A percentile compares a stretch with the other conserved stretches of the same genome.
These are phyloP conservation scores for Barypeithes pellucidus DNA, from an alignment of 2,888 invertebrate genomes.

Conservation along the genomic window DNA sequence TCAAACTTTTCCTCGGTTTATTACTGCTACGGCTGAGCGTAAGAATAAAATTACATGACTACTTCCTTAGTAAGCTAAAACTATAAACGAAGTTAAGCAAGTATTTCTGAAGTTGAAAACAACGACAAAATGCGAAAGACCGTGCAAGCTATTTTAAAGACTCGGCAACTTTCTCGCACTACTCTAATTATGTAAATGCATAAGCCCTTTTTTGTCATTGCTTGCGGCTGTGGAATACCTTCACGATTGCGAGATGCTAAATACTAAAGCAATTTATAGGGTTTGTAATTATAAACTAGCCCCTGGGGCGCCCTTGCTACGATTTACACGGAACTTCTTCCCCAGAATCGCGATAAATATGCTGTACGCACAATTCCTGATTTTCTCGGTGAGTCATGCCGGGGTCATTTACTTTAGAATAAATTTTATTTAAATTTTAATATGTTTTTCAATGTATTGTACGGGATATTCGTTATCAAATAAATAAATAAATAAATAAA, in stretches of 20 bases:
- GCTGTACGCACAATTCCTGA: conserved; percentile 31
- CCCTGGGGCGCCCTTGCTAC: conserved; percentile 30
- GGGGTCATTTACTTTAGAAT: conserved; percentile 3
- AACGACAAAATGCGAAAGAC: conserved; percentile 66
- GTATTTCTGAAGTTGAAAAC: conserved; percentile 65
- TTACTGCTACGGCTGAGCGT: neutral
- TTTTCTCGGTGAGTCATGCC: conserved; percentile 4
- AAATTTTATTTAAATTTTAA: conserved; percentile 6
- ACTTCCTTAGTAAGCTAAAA: conserved; percentile 63
- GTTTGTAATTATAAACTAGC: conserved; percentile 45
- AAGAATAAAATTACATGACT: conserved; percentile 57
- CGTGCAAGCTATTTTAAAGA: conserved; percentile 64
- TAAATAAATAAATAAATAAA: too few relatives aligned
- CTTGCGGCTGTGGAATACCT: conserved; percentile 38
- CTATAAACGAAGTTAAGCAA: conserved; percentile 66
- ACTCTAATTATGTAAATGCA: conserved; percentile 68
- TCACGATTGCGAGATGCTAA: conserved; percentile 44
- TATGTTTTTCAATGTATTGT: neutral
- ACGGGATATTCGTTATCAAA: neutral
- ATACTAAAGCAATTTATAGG: conserved; percentile 41
- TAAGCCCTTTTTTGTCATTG: conserved; percentile 37
- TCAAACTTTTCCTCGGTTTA: neutral
- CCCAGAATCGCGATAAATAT: conserved; percentile 34
- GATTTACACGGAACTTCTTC: conserved; percentile 36
- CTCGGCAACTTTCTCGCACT: conserved; percentile 66